These are phyloP conservation scores for Sphaerodactylus townsendi DNA, from an alignment of 2,113 vertebrate genomes.

Conservation along the genomic window DNA sequence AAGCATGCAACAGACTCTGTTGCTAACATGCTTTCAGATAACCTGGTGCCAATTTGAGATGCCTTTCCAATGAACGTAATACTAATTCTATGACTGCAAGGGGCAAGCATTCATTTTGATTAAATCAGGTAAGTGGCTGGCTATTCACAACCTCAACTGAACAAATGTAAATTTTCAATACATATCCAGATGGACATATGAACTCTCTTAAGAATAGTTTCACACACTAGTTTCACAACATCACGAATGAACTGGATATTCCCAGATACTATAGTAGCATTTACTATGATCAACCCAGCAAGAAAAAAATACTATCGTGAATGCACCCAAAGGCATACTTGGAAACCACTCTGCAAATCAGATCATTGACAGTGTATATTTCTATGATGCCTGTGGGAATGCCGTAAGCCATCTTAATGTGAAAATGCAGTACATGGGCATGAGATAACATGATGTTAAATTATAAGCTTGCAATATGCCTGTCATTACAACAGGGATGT, in stretches of 20 bases:
- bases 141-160: not conserved
- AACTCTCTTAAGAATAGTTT: not conserved
- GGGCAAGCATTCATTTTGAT: not conserved
- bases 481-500: too few relatives aligned
- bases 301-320: too few relatives aligned
- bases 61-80: not conserved
- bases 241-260: not conserved
- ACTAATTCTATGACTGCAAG: not conserved
- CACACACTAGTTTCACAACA: not conserved
- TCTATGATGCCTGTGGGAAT: too few relatives aligned
- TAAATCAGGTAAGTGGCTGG: not conserved
- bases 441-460: not conserved
- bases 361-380: too few relatives aligned
- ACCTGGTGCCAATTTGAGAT: not conserved
- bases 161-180: not conserved
- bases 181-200: not conserved
- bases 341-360: too few relatives aligned
- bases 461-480: not conserved
- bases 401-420: too few relatives aligned
- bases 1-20: not conserved
- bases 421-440: too few relatives aligned
- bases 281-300: too few relatives aligned
- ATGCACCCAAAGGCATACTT: too few relatives aligned
- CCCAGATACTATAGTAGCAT: too few relatives aligned
- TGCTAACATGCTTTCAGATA: too few relatives aligned